Evolutionary conservation across 2,797 vertebrate species (phyloP), one percentile per base, ranked within the genome.

Genomic region (Sebastes steindachneri): DNA sequence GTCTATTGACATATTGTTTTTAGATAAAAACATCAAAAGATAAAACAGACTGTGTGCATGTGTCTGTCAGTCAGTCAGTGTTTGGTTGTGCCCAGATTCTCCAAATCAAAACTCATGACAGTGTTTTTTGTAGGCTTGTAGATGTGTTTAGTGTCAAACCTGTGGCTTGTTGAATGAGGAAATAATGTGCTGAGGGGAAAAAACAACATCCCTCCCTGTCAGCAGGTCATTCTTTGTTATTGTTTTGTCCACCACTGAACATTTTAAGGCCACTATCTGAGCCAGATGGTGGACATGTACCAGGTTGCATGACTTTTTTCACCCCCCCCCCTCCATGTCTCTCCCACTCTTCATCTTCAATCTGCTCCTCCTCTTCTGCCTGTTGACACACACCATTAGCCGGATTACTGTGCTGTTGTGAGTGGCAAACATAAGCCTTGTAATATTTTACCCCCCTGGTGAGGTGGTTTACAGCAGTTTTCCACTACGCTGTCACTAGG

Each of bases 391-490:
- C 63, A 25, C 62, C 79, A 74, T 77, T 75, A 84, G 78, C 74
- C 7, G 57, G 86, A 88, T 91, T 83, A 88, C 66, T 66, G 60
- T 58, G 75, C 74, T 85, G 58, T 45, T 65, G 37, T 45, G 51
- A 58, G 60, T 77, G 37, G 58, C 67, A 89, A 82, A 88, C 80
- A 86, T 87, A 88, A 70, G 17, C 45, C 89, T 77, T 89, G 86
- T 85, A 86, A 88, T 85, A 76, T 84, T 66, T 83, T 77, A 88
- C 68, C 78, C 74, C 57, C 78, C 58, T 3, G 1, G 14, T 41
- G 80, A 62, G 41, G 19, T 55, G 60, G 57, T 55, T 73, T 75
- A 72, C 59, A 64, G 69, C 57, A 72, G 68, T 69, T 88, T 84
- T 64, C 75, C 83, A 77, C 73, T 78, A 89, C 70, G 85, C 79